A percentile compares a stretch with the other conserved stretches of the same genome.
Evolutionary conservation across 2,113 vertebrate species (phyloP).

Genomic region (Actinemys pallida): DNA sequence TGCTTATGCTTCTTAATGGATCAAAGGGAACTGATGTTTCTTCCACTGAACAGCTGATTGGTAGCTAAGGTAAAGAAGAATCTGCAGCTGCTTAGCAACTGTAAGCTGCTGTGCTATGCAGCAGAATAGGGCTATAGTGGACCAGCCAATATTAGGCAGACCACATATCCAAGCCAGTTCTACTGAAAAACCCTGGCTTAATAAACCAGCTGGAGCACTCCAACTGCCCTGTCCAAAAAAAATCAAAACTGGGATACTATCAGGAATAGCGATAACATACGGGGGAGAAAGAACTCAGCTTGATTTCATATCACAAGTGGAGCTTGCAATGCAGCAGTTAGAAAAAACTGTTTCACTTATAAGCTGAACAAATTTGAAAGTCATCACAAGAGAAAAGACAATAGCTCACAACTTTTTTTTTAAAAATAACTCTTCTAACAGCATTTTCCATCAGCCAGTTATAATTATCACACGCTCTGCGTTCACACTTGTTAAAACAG

Average conservation of each 20-base stretch:
- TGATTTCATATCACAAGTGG: accelerated
- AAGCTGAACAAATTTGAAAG: slow-evolving; percentile 31
- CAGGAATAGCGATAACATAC: background rate
- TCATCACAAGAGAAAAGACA: background rate
- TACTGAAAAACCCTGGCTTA: background rate
- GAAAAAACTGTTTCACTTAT: background rate
- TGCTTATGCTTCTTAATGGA: background rate
- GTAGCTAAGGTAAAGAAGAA: background rate
- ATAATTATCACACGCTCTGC: background rate
- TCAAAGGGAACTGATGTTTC: slow-evolving; percentile 22
- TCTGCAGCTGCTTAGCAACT: slow-evolving; percentile 71
- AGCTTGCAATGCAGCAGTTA: background rate
- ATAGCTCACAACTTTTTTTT: background rate
- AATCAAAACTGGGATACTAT: background rate
- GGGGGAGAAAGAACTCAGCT: background rate
- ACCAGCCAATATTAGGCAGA: background rate
- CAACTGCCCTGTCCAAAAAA: background rate
- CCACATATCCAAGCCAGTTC: background rate
- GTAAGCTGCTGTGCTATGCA: slow-evolving; percentile 35
- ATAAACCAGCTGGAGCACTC: slow-evolving; percentile 17
- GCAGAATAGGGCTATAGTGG: background rate
- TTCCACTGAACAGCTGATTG: background rate
- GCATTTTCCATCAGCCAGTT: background rate
- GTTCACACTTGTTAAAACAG: background rate
- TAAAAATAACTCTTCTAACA: background rate